Base-by-base conservation (phyloP, 92 coral and sea anemone genomes). In the Virgularia gustaviana region DNA sequence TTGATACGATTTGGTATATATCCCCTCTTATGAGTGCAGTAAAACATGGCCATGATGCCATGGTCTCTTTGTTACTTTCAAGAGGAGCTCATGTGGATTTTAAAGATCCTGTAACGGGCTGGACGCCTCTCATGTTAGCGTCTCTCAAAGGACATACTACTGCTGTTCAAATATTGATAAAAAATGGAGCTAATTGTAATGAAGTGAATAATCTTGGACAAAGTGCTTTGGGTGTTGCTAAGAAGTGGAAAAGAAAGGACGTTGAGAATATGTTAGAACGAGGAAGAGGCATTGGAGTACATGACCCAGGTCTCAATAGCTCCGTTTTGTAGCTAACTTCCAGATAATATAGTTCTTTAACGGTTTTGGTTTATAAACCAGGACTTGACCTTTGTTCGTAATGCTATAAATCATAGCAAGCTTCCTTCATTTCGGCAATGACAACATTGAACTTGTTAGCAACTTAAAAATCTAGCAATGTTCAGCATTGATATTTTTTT, bases 111-210 rank as follows among this genome's bases (percentile, higher is more conserved):
- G 72, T 42, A 30, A 89, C 98, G 33, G 89, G 85, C 0, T 92
- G 98, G 98, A 92, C 88, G 19, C 79, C 98, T 33, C 72, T 92
- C 27, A 92, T 92, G 98, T 56, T 89, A 20, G 96, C 98, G 9
- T 82, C 98, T 25, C 38, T 86, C 33, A 89, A 92, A 45, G 98
- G 98, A 36, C 96, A 89, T 59, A 72, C 81, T 56, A 70, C 83
- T 1, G 87, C 87, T 3, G 96, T 86, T 2, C 84, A 89, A 42
- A 78, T 82, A 20, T 78, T 92, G 39, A 78, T 86, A 3, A 81
- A 84, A 36, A 75, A 73, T 37, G 90, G 87, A 25, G 92, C 96
- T 6, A 90, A 92, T 36, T 75, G 86, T 25, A 89, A 89, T 49
- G 51, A 77, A 12, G 65, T 76, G 1, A 92, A 92, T 55, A 79